Conservation (phyloP, 1,140 invertebrate species). For the Dendrolimus punctatus region DNA sequence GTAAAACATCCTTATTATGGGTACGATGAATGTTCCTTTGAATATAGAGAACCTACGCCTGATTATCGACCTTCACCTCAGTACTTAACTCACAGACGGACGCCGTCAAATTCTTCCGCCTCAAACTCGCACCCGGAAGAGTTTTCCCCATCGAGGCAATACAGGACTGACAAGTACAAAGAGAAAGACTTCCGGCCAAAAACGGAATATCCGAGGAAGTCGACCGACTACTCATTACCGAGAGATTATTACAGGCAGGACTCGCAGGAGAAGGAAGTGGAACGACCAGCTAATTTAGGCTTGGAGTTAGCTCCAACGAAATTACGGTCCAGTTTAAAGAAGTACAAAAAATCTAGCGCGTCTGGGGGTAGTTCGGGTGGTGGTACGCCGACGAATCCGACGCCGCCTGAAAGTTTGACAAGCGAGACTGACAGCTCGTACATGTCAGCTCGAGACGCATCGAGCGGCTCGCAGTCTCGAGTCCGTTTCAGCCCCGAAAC, state of each 20-base stretch:
- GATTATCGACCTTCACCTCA: conserved; percentile 33
- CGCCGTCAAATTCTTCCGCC: conserved; percentile 47
- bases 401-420: conserved; percentile 86
- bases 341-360: conserved; percentile 71
- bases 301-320: conserved; percentile 74
- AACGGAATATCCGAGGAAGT: conserved; percentile 64
- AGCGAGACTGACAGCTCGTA: conserved; percentile 88
- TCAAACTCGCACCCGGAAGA: conserved; percentile 48
- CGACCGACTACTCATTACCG: conserved; percentile 53
- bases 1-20: conserved; percentile 52
- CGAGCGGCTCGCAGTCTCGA: conserved; percentile 76
- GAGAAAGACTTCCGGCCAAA: conserved; percentile 57
- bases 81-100: conserved; percentile 38
- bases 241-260: conserved; percentile 72
- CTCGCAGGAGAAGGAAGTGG: conserved; percentile 70
- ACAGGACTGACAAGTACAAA: conserved; percentile 41
- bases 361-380: conserved; percentile 76
- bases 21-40: conserved; percentile 52
- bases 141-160: conserved; percentile 49
- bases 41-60: conserved; percentile 40
- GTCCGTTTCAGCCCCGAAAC: conserved; percentile 88
- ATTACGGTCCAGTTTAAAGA: conserved; percentile 83
- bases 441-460: conserved; percentile 85
- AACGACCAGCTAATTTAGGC: conserved; percentile 82
- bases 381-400: conserved; percentile 87